Evolutionary conservation across 2,797 vertebrate species (phyloP).

Genomic region (Pangasius krempfi): DNA sequence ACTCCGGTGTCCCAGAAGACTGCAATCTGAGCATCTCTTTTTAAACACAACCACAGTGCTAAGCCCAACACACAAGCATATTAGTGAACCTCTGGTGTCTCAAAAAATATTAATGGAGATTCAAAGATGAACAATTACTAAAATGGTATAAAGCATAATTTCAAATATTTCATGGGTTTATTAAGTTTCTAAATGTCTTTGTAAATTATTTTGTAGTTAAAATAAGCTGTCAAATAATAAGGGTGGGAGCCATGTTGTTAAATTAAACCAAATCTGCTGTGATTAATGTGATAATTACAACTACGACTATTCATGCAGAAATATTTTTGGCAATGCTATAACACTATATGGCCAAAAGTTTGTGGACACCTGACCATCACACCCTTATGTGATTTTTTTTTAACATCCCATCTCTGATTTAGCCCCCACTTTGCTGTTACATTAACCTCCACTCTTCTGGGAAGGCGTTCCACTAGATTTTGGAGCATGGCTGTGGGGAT

Average conservation of each 20-base stretch:
- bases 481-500: neutral
- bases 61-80: neutral
- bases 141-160: neutral
- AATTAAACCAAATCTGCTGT: neutral
- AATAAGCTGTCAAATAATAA: neutral
- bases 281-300: neutral
- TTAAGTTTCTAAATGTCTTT: neutral
- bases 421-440: neutral
- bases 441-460: neutral
- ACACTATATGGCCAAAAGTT: neutral
- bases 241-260: neutral
- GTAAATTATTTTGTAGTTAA: neutral
- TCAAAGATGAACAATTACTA: neutral
- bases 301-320: neutral
- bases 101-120: neutral
- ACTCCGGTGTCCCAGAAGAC: neutral
- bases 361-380: neutral
- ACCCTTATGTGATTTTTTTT: neutral
- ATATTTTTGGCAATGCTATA: neutral
- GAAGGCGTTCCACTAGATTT: neutral
- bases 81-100: neutral
- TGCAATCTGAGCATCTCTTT: neutral
- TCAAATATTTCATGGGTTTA: neutral
- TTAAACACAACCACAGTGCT: neutral
- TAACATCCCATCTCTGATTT: neutral